Evolutionary conservation across 2,888 invertebrate genomes (phyloP).

Genomic region (Shargacucullia verbasci): DNA sequence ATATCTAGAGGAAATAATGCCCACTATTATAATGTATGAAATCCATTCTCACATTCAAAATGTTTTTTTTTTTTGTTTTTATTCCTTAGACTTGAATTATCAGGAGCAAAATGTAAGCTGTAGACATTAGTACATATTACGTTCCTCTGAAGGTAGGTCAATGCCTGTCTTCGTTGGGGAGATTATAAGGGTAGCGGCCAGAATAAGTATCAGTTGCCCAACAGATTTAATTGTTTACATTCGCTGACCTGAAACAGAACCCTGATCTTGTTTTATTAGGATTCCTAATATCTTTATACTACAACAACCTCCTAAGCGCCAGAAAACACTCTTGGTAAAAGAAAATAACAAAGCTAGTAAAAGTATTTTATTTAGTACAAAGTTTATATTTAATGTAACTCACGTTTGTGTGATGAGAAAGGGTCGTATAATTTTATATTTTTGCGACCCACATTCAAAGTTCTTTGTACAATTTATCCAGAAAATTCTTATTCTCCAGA

Average conservation of each 20-base stretch:
- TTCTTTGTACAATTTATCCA: constrained; percentile 6
- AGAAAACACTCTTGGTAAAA: constrained; percentile 24
- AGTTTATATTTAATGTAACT: constrained; percentile 29
- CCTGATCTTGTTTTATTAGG: constrained; percentile 50
- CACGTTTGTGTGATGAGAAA: constrained; percentile 9
- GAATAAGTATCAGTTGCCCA: constrained; percentile 42
- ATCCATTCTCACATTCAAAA: constrained; percentile 9
- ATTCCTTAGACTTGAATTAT: too few relatives aligned
- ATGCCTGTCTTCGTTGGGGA: constrained; percentile 36
- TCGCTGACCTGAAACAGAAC: constrained; percentile 56
- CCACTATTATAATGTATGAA: constrained; percentile 16
- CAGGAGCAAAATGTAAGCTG: too few relatives aligned
- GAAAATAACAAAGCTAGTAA: constrained; percentile 10
- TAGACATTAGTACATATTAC: constrained; percentile 13
- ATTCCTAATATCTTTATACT: constrained; percentile 46
- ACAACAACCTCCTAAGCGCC: constrained; percentile 15
- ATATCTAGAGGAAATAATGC: constrained; percentile 27
- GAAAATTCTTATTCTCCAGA: constrained; percentile 13
- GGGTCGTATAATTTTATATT: constrained; percentile 9
- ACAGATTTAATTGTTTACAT: constrained; percentile 59
- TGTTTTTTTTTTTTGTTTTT: neutral
- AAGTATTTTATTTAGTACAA: constrained; percentile 22
- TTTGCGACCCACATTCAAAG: constrained; percentile 23
- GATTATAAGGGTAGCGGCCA: constrained; percentile 52
- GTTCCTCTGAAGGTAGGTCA: constrained; percentile 25